A percentile compares a stretch with the other conserved stretches of the same genome.
Evolutionary conservation across 2,888 invertebrate species (phyloP).

Genomic region (Zelleria hepariella): DNA sequence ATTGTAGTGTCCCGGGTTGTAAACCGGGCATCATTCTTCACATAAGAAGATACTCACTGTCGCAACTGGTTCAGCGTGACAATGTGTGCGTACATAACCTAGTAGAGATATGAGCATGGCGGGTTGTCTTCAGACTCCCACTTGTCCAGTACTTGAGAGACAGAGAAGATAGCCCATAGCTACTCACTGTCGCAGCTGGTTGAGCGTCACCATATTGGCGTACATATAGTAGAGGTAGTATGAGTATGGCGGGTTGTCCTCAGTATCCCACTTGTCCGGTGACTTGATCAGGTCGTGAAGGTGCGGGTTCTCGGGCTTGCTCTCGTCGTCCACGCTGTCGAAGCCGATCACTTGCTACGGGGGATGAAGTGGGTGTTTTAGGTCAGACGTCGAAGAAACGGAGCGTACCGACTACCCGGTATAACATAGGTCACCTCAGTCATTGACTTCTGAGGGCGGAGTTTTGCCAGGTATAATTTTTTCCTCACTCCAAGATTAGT

Average conservation of each 20-base stretch:
- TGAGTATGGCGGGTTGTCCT: slow-evolving; percentile 97
- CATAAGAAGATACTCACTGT: slow-evolving; percentile 77
- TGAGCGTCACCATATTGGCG: slow-evolving; percentile 95
- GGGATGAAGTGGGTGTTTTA: neutral
- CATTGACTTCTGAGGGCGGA: too few relatives aligned
- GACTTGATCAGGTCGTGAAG: slow-evolving; percentile 85
- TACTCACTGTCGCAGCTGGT: slow-evolving; percentile 89
- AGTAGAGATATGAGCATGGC: slow-evolving; percentile 97
- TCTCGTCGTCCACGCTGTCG: slow-evolving; percentile 99
- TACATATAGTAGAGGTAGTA: slow-evolving; percentile 99
- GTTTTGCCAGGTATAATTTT: too few relatives aligned
- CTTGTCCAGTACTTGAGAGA: slow-evolving; percentile 74
- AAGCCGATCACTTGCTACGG: slow-evolving; percentile 90
- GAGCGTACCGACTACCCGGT: too few relatives aligned
- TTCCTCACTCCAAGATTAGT: too few relatives aligned
- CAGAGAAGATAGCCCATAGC: too few relatives aligned
- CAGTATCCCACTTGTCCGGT: slow-evolving; percentile 88
- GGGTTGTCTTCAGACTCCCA: slow-evolving; percentile 97
- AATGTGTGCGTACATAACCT: slow-evolving; percentile 98
- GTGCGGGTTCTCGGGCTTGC: slow-evolving; percentile 96
- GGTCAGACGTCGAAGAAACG: too few relatives aligned
- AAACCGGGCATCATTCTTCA: too few relatives aligned
- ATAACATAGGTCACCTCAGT: too few relatives aligned
- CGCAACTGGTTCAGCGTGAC: slow-evolving; percentile 95
- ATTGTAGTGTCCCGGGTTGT: too few relatives aligned